A percentile compares a stretch with the other conserved stretches of the same genome.
Evolutionary conservation across 1,140 invertebrate genomes (phyloP).

Genomic region (Cydia strobilella): DNA sequence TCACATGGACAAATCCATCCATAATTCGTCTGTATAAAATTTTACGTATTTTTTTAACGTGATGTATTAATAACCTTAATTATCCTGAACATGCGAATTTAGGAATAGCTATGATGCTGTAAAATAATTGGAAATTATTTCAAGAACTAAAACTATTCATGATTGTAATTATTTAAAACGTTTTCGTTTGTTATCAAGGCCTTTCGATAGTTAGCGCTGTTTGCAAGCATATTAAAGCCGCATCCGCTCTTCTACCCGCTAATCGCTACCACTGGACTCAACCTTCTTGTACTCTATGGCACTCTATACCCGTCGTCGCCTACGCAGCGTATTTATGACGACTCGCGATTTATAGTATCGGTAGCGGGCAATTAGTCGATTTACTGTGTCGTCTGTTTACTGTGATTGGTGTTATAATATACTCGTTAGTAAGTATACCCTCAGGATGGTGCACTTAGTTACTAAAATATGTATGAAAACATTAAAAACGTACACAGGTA

Average conservation of each 20-base stretch:
- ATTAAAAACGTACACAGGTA: too few species aligned
- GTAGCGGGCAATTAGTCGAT: constrained; percentile 5
- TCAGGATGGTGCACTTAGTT: not conserved
- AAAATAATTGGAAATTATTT: too few species aligned
- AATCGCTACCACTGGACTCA: not conserved
- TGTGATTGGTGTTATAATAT: constrained; percentile 10
- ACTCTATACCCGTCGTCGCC: constrained; percentile 7
- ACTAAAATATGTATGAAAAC: not conserved
- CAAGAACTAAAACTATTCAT: too few species aligned
- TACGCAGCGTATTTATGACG: constrained; percentile 18
- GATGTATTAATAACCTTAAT: too few species aligned
- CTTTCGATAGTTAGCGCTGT: too few species aligned
- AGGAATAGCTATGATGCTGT: too few species aligned
- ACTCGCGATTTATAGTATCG: constrained; percentile 6
- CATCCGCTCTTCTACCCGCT: not conserved
- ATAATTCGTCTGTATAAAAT: too few species aligned
- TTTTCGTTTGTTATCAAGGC: too few species aligned
- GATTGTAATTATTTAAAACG: too few species aligned
- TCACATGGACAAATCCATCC: too few species aligned
- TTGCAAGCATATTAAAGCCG: not conserved
- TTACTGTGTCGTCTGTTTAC: constrained; percentile 14
- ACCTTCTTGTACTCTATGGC: constrained; percentile 3
- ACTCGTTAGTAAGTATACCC: not conserved
- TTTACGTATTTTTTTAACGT: too few species aligned
- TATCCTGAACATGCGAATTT: too few species aligned